A percentile compares a stretch with the other conserved stretches of the same genome.
Evolutionary conservation across 2,888 invertebrate genomes (phyloP).

Genomic region (Rhagonycha fulva): DNA sequence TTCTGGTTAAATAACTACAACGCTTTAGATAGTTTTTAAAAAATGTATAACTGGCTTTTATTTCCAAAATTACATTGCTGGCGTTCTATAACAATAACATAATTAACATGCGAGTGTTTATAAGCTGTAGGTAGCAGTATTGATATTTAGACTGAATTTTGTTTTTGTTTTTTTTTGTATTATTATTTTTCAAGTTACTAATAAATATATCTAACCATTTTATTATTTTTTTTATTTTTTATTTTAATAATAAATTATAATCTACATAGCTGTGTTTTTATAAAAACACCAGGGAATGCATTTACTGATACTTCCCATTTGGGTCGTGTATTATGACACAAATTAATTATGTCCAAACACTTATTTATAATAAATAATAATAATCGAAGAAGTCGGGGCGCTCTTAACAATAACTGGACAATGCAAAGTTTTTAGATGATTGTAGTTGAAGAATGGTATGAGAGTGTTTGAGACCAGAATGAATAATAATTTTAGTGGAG

Average conservation of each 20-base stretch:
- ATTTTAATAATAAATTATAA: neutral
- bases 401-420: neutral
- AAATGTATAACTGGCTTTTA: conserved; percentile 18
- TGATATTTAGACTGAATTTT: conserved; percentile 14
- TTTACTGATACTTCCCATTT: neutral
- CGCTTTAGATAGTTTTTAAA: conserved; percentile 13
- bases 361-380: neutral
- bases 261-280: neutral
- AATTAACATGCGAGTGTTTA: conserved; percentile 10
- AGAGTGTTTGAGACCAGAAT: neutral
- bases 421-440: neutral
- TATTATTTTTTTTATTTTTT: neutral
- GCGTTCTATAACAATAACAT: conserved; percentile 17
- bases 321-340: neutral
- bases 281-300: neutral
- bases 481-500: neutral
- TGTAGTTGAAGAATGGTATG: neutral
- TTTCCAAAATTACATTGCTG: conserved; percentile 15
- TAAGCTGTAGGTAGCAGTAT: conserved; percentile 13
- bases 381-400: neutral
- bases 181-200: neutral
- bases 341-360: neutral
- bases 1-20: conserved; percentile 60
- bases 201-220: neutral
- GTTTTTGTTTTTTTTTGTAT: neutral